Evolutionary conservation across 1,140 invertebrate genomes (phyloP), one percentile per base, ranked within the genome.

Genomic region (Solenopsis fugax): DNA sequence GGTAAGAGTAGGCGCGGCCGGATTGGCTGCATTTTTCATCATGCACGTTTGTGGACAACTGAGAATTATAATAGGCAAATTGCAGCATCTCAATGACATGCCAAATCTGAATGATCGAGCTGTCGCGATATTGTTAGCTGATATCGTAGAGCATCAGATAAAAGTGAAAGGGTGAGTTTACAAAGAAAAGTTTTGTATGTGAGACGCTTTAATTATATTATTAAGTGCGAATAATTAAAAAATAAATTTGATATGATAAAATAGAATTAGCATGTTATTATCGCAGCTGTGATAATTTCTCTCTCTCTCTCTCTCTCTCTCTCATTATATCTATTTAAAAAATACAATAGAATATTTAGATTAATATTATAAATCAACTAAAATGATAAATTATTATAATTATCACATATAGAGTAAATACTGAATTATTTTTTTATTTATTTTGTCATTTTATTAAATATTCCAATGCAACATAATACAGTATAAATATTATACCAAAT

Each of bases 1-100:
- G 1, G 21, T 89, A 6, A 69, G 65, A 0, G 64, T 75, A 0
- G 85, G 82, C 2, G 52, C 48, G 9, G 91, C 81, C 24, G 86
- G 89, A 7, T 50, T 92, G 12, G 87, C 80, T 2, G 85, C 89
- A 0, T 50, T 78, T 10, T 60, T 92, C 3, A 72, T 92, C 4
- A 86, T 85, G 16, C 91, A 92, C 10, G 71, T 80, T 48, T 91
- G 88, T 54, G 88, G 90, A 5, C 87, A 91, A 50, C 4, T 89
- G 29, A 56, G 62, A 2, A 78, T 92, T 10, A 10, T 92, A 13
- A 69, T 80, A 4, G 48, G 37, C 12, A 91, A 80, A 12, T 50
- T 92, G 18, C 75, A 89, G 12, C 1, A 12, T 6, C 50, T 92
- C 0, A 60, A 73, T n/a, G 10, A 76, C 0, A n/a, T 56, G 0